Conservation (phyloP, 2,113 vertebrate species). For the Protomyctophum bolini region DNA sequence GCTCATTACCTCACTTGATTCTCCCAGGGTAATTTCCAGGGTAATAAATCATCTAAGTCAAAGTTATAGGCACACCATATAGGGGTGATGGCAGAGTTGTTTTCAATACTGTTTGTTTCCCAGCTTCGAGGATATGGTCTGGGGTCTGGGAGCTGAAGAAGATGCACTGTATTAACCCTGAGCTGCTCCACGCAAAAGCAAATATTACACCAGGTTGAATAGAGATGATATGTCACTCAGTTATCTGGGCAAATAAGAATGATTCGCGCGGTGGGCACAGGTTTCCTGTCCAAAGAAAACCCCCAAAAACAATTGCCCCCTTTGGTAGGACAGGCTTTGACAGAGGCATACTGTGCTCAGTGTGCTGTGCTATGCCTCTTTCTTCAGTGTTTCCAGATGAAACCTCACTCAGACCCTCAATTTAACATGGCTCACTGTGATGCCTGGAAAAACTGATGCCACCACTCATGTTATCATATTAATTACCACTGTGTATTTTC, state of each 20-base stretch:
- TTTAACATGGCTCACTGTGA: constrained; percentile 51
- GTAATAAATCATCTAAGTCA: constrained; percentile 36
- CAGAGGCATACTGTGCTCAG: constrained; percentile 53
- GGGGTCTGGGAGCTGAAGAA: constrained; percentile 18
- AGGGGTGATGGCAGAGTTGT: constrained; percentile 9
- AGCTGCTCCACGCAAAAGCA: constrained; percentile 14
- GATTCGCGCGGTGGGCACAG: constrained; percentile 31
- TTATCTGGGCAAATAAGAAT: constrained; percentile 58
- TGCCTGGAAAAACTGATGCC: constrained; percentile 67
- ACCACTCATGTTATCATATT: constrained; percentile 69
- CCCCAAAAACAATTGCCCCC: constrained; percentile 55
- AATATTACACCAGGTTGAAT: constrained; percentile 28
- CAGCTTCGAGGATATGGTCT: constrained; percentile 2
- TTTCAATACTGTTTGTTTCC: constrained; percentile 6
- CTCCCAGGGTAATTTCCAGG: constrained; percentile 22
- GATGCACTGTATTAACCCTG: constrained; percentile 2
- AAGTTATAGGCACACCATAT: constrained; percentile 20
- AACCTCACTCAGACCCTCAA: constrained; percentile 66
- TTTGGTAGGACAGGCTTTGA: constrained; percentile 47
- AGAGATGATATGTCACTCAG: constrained; percentile 22
- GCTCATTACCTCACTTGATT: constrained; percentile 42
- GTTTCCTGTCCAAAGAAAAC: constrained; percentile 38
- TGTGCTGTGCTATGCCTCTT: constrained; percentile 37
- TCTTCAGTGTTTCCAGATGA: constrained; percentile 68
- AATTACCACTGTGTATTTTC: constrained; percentile 67